Evolutionary conservation across 1,140 invertebrate species (phyloP), one percentile per base, ranked within the genome.

Genomic region (Penaeus indicus): DNA sequence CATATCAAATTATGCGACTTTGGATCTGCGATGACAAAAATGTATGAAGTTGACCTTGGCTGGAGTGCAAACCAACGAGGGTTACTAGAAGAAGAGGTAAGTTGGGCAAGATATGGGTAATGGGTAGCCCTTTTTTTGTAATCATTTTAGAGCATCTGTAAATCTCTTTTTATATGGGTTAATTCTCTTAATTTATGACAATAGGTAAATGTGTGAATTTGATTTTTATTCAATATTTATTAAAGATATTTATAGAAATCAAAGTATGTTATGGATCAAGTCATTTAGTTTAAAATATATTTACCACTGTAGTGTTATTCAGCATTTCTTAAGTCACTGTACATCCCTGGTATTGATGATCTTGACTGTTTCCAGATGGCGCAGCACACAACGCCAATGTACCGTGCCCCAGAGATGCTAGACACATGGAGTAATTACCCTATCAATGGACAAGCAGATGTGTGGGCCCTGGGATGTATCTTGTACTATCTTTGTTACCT

Each of bases 1-100:
- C 94, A 95, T 90, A 95, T 99, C 63, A 99, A 99, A 93, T 93
- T 99, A 78, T 99, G 99, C 94, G 99, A 99, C 94, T 99, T 99
- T 95, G 99, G 99, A 1, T 99, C 98, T 92, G 96, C 98, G 1
- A 99, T 97, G 47, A 96, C 95, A 27, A 96, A 97, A 92, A 94
- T 96, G 61, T 96, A 96, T 92, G 92, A 95, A 81, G 97, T 98
- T 32, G 96, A 98, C 92, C 94, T 96, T 38, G 95, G 96, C 63
- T 99, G 99, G 99, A 96, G 96, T 92, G 97, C 97, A 78, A 96
- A 97, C 91, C 96, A 98, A 94, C 95, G 98, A 91, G 96, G 96
- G 89, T 94, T 96, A 92, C 94, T 99, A 21, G 99, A 99, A 94
- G 99, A 99, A 94, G 97, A 97, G 94, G 96, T 97, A 93, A 94